Percentiles rank a stretch among this genome's conserved stretches.
Conservation (phyloP, 2,888 invertebrate species). For the Morpho deidamia region DNA sequence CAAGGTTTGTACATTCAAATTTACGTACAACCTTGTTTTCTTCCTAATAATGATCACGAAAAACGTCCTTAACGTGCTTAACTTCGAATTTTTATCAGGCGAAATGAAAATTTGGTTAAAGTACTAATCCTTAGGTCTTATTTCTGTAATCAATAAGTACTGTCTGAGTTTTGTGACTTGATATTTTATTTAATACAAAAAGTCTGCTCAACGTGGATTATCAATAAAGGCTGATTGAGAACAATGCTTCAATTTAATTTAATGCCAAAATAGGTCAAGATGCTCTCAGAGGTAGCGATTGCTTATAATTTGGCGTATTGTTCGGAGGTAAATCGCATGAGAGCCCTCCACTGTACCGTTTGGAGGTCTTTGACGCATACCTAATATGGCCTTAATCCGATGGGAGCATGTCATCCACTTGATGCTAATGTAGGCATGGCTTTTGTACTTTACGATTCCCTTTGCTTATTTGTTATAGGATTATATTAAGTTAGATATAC, state of each 20-base stretch:
- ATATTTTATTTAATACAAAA: no score
- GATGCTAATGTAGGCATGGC: conserved; percentile 56
- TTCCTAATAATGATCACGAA: no score
- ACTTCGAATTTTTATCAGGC: no score
- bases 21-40: no score
- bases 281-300: conserved; percentile 56
- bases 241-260: conserved; percentile 34
- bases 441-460: conserved; percentile 55
- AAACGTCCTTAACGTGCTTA: no score
- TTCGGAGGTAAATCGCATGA: conserved; percentile 54
- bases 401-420: conserved; percentile 69
- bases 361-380: conserved; percentile 68
- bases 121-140: no score
- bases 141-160: no score
- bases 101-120: no score
- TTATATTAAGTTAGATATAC: not conserved
- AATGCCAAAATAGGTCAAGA: conserved; percentile 67
- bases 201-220: not conserved
- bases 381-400: conserved; percentile 69
- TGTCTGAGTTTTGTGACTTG: no score
- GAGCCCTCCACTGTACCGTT: conserved; percentile 52
- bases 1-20: no score
- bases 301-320: conserved; percentile 68
- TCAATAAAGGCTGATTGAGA: not conserved
- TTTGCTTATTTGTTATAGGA: conserved; percentile 39